phyloP scores from a whole-genome alignment of 2,113 vertebrate genomes.

The Butastur rufipennis region DNA sequence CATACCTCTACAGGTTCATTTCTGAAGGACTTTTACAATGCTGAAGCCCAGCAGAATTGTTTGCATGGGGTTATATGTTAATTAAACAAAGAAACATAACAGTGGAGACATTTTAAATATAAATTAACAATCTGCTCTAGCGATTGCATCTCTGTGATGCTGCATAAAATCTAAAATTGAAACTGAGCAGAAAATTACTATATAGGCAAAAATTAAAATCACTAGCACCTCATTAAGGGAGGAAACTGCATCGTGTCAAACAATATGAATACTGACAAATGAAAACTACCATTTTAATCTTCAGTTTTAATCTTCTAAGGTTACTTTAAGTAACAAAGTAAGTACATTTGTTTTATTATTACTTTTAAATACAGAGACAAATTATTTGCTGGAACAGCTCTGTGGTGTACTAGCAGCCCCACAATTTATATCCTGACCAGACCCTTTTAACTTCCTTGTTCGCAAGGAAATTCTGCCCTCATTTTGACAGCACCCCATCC shows the following conservation, averaged over 20 bases:
- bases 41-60: background rate
- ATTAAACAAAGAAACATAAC: background rate
- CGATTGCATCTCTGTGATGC: slow-evolving; percentile 7
- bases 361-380: slow-evolving; percentile 9
- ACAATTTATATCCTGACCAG: background rate
- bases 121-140: slow-evolving; percentile 32
- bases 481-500: background rate
- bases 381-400: background rate
- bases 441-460: background rate
- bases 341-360: background rate
- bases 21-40: background rate
- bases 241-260: background rate
- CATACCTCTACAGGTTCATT: background rate
- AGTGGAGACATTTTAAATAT: slow-evolving; percentile 25
- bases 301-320: background rate
- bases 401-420: background rate
- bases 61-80: background rate
- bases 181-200: slow-evolving; percentile 38
- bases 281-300: slow-evolving; percentile 18
- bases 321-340: slow-evolving; percentile 30
- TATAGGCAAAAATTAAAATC: slow-evolving; percentile 7
- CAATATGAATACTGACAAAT: background rate
- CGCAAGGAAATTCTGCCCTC: background rate
- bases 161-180: slow-evolving; percentile 34
- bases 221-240: background rate